Evolutionary conservation across 2,797 vertebrate species (phyloP).

Genomic region (Gymnopithys bicolor): DNA sequence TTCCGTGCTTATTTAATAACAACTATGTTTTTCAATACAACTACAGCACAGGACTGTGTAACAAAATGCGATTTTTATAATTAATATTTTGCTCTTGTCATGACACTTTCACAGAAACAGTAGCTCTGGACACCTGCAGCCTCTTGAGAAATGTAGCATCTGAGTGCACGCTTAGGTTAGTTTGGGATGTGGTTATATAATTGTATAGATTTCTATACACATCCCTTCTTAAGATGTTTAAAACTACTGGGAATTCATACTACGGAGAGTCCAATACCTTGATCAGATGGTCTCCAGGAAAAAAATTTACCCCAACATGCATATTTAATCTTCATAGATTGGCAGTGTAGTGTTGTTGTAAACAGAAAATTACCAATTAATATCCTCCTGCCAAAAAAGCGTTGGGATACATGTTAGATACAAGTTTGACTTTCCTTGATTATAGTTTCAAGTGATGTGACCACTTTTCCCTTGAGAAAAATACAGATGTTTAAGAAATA

Average conservation of each 20-base stretch:
- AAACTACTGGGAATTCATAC: neutral
- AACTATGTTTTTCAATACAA: neutral
- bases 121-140: neutral
- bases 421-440: neutral
- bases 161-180: neutral
- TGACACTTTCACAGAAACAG: neutral
- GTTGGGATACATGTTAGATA: neutral
- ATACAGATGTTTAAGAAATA: neutral
- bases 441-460: neutral
- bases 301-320: neutral
- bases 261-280: neutral
- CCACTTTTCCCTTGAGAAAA: neutral
- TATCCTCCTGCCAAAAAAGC: neutral
- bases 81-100: neutral
- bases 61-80: neutral
- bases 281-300: neutral
- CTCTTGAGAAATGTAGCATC: neutral
- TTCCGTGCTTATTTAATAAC: neutral
- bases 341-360: neutral
- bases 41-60: neutral
- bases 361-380: neutral
- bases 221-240: neutral
- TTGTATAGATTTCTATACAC: neutral
- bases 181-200: neutral
- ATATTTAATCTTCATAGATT: neutral